Base-by-base conservation (phyloP, 2,888 invertebrate genomes). In the Drosophila paracracens region DNA sequence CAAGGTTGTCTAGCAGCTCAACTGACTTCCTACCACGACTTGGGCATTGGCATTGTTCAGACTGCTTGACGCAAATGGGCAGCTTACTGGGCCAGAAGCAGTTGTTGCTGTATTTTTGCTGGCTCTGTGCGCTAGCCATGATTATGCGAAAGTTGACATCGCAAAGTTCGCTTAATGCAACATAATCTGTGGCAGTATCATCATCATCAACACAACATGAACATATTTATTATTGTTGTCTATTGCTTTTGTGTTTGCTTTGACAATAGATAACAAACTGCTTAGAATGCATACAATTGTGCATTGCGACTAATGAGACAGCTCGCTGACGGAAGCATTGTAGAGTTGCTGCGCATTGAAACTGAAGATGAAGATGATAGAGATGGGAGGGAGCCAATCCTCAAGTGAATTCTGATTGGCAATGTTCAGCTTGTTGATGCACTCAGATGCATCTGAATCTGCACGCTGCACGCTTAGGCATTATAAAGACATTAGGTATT, bases 401-500 rank as follows among this genome's bases (percentile, higher is more conserved):
- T 71, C 71, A 70, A 65, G 67, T 48, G 25, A 70, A 71, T 66
- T 80, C 73, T 67, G 50, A 57, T 76, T 74, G 79, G 52, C 63
- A 64, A 74, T 70, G 38, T 69, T 61, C 43, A 53, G 36, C 66
- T 60, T 52, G 52, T 57, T 38, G n/a, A 48, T 63, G 51, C 68
- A 68, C 58, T 69, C 59, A 54, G 68, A 73, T 81, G 86, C 78
- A 74, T 52, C 29, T 40, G 57, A 38, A 79, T 74, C 79, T 81
- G 64, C 74, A 64, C 56, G 66, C 62, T 60, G 72, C 76, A 83
- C 82, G 87, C 71, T 78, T 71, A 63, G 51, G 74, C 76, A 87
- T 87, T 89, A 89, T 82, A 70, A 82, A 84, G 73, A 74, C 85
- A 86, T 86, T 81, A 88, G 62, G 70, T 76, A 89, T 89, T 87